Conservation (phyloP, 1,140 invertebrate species). For the Polypedilum pembai region DNA sequence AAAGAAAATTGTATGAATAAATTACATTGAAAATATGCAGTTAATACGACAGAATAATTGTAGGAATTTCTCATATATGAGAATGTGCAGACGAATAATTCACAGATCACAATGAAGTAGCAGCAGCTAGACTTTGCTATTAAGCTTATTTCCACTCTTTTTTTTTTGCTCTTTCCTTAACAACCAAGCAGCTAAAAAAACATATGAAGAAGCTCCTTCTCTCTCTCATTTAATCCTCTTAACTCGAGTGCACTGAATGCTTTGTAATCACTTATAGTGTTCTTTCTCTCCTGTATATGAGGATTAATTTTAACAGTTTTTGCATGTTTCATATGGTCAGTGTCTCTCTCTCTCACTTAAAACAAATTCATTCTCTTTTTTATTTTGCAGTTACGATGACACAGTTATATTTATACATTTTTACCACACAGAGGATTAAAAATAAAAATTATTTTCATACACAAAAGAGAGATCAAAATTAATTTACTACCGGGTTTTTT, state of each 20-base stretch:
- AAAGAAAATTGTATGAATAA: slow-evolving; percentile 7
- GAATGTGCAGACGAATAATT: neutral
- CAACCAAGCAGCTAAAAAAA: neutral
- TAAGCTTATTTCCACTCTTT: no score
- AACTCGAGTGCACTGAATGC: slow-evolving; percentile 11
- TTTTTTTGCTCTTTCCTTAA: no score
- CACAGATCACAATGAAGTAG: neutral
- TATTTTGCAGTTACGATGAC: no score
- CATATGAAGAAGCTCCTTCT: neutral
- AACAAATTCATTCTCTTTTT: no score
- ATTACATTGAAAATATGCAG: slow-evolving; percentile 6
- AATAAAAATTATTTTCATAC: no score
- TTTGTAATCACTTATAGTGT: slow-evolving; percentile 28
- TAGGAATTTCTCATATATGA: neutral
- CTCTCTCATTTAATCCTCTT: slow-evolving; percentile 20
- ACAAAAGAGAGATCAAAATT: no score
- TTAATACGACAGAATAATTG: slow-evolving; percentile 2
- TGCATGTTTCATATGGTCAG: slow-evolving; percentile 22
- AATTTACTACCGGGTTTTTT: no score
- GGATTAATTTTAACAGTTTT: slow-evolving; percentile 25
- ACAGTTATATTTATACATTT: no score
- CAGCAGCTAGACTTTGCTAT: no score
- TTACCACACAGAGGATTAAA: no score
- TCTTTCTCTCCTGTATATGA: neutral
- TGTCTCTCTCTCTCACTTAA: no score